phyloP scores from a whole-genome alignment of 2,113 vertebrate genomes.

The Lepidothrix coronata region DNA sequence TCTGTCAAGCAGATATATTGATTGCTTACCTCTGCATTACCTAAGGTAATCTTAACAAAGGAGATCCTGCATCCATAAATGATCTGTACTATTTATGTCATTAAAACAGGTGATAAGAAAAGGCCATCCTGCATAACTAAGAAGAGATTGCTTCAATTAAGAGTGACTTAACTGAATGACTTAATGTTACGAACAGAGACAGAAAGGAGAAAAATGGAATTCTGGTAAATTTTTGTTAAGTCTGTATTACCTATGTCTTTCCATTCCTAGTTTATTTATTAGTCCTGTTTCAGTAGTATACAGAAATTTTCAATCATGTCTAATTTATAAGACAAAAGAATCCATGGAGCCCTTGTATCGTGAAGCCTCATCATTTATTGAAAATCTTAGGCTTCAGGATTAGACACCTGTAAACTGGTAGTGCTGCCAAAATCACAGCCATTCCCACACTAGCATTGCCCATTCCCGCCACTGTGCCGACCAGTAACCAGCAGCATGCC shows the following conservation, averaged over 20 bases:
- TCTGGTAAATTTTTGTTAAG: background rate
- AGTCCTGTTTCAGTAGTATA: background rate
- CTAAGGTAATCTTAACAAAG: background rate
- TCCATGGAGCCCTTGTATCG: background rate
- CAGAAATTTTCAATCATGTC: constrained; percentile 12
- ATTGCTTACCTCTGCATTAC: background rate
- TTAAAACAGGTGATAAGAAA: background rate
- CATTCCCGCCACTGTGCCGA: fast-evolving
- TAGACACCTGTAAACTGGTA: background rate
- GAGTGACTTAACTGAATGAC: background rate
- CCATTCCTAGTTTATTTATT: constrained; percentile 46
- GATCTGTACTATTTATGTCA: background rate
- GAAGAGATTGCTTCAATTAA: background rate
- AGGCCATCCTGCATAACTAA: background rate
- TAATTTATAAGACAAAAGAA: constrained; percentile 30
- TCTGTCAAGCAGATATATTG: constrained; percentile 1
- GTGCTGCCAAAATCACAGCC: background rate
- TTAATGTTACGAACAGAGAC: background rate
- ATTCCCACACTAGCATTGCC: background rate
- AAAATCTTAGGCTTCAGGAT: background rate
- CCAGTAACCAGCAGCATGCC: background rate
- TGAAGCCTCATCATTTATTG: constrained; percentile 13
- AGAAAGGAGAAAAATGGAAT: background rate
- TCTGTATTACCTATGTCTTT: background rate
- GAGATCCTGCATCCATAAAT: background rate